Conservation (phyloP, 2,797 vertebrate species). For the Ficedula albicollis region DNA sequence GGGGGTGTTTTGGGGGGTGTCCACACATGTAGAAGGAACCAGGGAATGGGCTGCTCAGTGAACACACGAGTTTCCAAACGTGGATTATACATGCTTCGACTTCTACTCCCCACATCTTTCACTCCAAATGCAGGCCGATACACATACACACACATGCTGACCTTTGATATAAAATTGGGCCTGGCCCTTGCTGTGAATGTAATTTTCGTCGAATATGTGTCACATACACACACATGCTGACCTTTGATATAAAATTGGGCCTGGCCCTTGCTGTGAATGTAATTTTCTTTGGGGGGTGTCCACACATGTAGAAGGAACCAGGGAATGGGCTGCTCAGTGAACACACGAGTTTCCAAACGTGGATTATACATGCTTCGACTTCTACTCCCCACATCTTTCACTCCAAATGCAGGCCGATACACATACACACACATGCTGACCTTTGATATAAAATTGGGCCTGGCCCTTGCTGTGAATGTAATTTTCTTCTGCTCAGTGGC, state of each 20-base stretch:
- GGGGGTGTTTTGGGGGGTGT: too few relatives aligned
- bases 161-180: too few relatives aligned
- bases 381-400: background rate
- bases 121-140: too few relatives aligned
- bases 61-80: background rate
- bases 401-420: background rate
- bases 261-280: too few relatives aligned
- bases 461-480: background rate
- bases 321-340: background rate
- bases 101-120: too few relatives aligned
- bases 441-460: background rate
- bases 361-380: background rate
- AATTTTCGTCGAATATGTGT: too few relatives aligned
- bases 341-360: background rate
- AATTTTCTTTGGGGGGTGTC: too few relatives aligned
- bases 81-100: too few relatives aligned
- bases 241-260: too few relatives aligned
- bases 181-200: too few relatives aligned
- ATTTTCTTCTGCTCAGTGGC: background rate
- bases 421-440: background rate
- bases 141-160: too few relatives aligned
- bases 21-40: background rate
- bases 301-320: background rate
- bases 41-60: background rate
- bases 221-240: too few relatives aligned